phyloP scores from a whole-genome alignment of 2,888 invertebrate genomes.

The Ephialtes manifestator region DNA sequence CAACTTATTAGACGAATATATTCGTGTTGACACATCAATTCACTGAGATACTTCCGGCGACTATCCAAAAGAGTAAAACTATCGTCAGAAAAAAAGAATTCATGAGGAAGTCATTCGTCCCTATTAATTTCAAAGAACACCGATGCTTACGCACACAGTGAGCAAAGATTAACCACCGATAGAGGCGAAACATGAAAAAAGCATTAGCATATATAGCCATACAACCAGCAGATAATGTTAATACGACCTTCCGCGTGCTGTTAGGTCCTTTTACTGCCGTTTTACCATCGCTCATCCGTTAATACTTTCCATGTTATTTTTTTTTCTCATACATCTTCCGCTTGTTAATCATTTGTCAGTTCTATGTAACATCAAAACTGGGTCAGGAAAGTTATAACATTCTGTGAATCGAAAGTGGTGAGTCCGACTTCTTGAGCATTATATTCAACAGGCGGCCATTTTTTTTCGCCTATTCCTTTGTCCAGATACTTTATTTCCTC shows the following conservation, averaged over 20 bases:
- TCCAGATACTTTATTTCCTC: not conserved
- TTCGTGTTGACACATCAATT: not conserved
- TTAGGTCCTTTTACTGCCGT: slow-evolving; percentile 5
- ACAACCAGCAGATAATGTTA: not conserved
- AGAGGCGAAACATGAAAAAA: slow-evolving; percentile 1
- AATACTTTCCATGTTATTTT: not conserved
- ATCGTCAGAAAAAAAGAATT: not conserved
- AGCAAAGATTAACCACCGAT: not conserved
- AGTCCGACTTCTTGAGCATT: not conserved
- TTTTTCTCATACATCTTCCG: slow-evolving; percentile 4
- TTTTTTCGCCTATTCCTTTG: not conserved
- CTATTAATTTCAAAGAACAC: not conserved
- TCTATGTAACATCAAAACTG: not conserved
- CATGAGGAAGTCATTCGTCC: not conserved
- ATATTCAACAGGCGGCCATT: not conserved
- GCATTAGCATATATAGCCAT: not conserved
- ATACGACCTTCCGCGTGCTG: not conserved
- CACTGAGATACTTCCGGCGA: not conserved
- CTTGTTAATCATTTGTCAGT: not conserved
- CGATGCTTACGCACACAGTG: no score
- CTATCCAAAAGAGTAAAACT: not conserved
- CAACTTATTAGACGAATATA: not conserved
- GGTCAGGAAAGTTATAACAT: not conserved
- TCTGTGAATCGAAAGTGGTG: not conserved
- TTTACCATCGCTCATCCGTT: not conserved